Percentiles rank a stretch among this genome's conserved stretches.
Conservation (phyloP, 2,113 vertebrate genomes). For the Stegastes partitus region DNA sequence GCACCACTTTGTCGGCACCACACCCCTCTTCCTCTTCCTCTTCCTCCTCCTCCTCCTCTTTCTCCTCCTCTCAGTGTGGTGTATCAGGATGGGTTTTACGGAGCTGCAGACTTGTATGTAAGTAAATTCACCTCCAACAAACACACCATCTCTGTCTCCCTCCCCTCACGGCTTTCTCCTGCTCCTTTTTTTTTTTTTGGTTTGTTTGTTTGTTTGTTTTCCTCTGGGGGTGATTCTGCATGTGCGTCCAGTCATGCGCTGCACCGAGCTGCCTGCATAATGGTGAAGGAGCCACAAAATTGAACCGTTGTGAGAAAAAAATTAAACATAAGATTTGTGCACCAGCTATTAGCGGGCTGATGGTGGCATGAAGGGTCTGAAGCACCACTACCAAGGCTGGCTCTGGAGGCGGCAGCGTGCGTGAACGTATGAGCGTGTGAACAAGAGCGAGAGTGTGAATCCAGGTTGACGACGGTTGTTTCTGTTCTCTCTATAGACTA, state of each 20-base stretch:
- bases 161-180: slow-evolving; percentile 65
- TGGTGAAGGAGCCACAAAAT: slow-evolving; percentile 42
- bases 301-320: neutral
- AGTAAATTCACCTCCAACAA: slow-evolving; percentile 77
- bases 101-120: slow-evolving; percentile 86
- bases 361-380: slow-evolving; percentile 15
- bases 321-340: neutral
- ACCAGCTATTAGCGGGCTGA: neutral
- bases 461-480: slow-evolving; percentile 84
- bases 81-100: slow-evolving; percentile 89
- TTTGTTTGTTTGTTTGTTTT: slow-evolving; percentile 5
- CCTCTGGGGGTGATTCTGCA: slow-evolving; percentile 76
- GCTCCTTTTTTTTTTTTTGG: slow-evolving; percentile 34
- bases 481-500: slow-evolving; percentile 88
- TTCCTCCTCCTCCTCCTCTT: slow-evolving; percentile 17
- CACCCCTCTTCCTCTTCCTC: slow-evolving; percentile 44
- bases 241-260: slow-evolving; percentile 73
- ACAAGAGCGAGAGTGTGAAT: slow-evolving; percentile 46
- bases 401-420: slow-evolving; percentile 70
- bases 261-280: slow-evolving; percentile 77
- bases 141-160: slow-evolving; percentile 57
- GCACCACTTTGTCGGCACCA: slow-evolving; percentile 66
- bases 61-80: slow-evolving; percentile 82
- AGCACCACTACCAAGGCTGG: slow-evolving; percentile 57
- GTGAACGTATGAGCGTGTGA: slow-evolving; percentile 44